These are phyloP conservation scores for Drosophila athabasca DNA, from an alignment of 1,140 invertebrate genomes.

Conservation along the genomic window DNA sequence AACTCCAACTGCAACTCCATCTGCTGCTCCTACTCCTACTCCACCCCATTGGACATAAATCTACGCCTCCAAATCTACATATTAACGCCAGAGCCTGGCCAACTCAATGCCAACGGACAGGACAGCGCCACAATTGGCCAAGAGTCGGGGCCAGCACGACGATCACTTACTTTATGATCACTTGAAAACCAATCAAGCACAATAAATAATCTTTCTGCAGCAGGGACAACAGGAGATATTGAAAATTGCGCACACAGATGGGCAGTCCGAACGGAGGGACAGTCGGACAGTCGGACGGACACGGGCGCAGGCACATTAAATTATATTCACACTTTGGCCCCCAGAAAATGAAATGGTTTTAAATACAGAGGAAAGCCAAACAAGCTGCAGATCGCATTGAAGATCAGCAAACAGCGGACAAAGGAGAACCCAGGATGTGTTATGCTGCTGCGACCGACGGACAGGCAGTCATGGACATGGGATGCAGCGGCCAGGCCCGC, in stretches of 20 bases:
- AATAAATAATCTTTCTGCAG: constrained; percentile 79
- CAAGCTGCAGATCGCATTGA: constrained; percentile 54
- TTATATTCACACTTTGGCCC: constrained; percentile 83
- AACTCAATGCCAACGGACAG: constrained; percentile 58
- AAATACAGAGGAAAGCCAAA: constrained; percentile 69
- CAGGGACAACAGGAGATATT: constrained; percentile 67
- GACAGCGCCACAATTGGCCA: constrained; percentile 61
- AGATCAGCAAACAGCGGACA: constrained; percentile 66
- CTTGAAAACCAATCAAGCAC: constrained; percentile 83
- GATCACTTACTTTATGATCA: constrained; percentile 84
- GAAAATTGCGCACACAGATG: constrained; percentile 69
- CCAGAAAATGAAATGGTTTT: constrained; percentile 80
- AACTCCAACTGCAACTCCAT: neutral
- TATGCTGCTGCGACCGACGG: constrained; percentile 48
- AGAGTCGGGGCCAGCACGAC: constrained; percentile 53
- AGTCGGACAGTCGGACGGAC: constrained; percentile 1
- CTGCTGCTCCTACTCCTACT: constrained; percentile 4
- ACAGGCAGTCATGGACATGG: constrained; percentile 46
- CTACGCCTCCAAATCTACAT: constrained; percentile 79
- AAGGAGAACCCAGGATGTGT: constrained; percentile 54
- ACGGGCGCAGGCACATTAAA: constrained; percentile 69
- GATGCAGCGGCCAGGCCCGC: constrained; percentile 2
- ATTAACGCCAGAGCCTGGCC: constrained; percentile 66
- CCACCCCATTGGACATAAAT: constrained; percentile 57
- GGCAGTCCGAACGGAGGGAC: constrained; percentile 18